phyloP scores from a whole-genome alignment of 1,140 invertebrate species.

The Neodiprion virginianus region DNA sequence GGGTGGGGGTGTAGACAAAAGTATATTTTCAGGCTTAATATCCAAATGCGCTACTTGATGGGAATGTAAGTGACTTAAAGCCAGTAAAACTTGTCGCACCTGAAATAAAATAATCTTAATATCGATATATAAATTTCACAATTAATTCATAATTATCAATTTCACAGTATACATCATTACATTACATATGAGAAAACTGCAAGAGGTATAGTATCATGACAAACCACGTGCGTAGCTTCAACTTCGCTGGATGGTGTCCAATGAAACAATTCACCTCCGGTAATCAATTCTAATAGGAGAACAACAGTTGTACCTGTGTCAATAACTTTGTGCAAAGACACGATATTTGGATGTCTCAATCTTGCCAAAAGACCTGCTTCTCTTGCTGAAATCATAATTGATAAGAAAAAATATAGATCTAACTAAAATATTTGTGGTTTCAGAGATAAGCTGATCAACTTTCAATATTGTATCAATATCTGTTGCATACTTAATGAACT shows the following conservation, averaged over 20 bases:
- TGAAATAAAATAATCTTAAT: constrained; percentile 28
- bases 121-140: constrained; percentile 7
- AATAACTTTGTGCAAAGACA: constrained; percentile 70
- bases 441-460: too few species aligned
- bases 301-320: constrained; percentile 71
- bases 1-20: constrained; percentile 63
- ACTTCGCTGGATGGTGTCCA: constrained; percentile 70
- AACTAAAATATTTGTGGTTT: not conserved
- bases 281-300: constrained; percentile 70
- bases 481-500: too few species aligned
- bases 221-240: constrained; percentile 68
- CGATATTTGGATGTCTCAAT: constrained; percentile 67
- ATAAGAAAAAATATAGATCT: constrained; percentile 18
- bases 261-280: constrained; percentile 70
- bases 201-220: constrained; percentile 14
- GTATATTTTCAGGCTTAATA: constrained; percentile 73
- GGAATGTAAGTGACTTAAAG: constrained; percentile 72
- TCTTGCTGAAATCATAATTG: constrained; percentile 53
- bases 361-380: constrained; percentile 71
- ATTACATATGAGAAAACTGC: too few species aligned
- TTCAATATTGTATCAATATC: too few species aligned
- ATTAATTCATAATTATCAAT: not conserved
- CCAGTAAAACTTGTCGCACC: constrained; percentile 72
- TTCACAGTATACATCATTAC: not conserved
- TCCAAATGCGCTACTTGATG: constrained; percentile 75